Percentiles rank a stretch among this genome's conserved stretches.
These are phyloP conservation scores for Aethes cnicana DNA, from an alignment of 2,888 invertebrate genomes.

Conservation along the genomic window DNA sequence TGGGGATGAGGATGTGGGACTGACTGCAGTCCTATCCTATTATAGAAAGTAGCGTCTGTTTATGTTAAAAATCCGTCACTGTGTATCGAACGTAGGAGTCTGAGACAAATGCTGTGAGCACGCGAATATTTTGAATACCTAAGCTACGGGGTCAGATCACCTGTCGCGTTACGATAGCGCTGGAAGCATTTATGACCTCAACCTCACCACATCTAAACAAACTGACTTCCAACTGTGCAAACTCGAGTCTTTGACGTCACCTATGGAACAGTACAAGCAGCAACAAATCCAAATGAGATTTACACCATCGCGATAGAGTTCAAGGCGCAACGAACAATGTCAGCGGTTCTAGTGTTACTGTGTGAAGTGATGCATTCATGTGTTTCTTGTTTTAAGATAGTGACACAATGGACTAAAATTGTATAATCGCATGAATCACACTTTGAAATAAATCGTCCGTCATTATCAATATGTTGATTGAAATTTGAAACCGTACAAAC, in stretches of 20 bases:
- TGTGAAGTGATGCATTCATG: slow-evolving; percentile 9
- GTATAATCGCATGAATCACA: slow-evolving; percentile 22
- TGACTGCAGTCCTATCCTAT: too few relatives aligned
- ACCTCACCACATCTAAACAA: slow-evolving; percentile 51
- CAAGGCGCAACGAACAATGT: not conserved
- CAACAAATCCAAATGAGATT: not conserved
- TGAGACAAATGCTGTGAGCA: too few relatives aligned
- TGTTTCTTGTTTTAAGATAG: slow-evolving; percentile 14
- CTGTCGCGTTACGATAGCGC: too few relatives aligned
- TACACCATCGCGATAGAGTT: not conserved
- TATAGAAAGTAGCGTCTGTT: too few relatives aligned
- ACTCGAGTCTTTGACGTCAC: slow-evolving; percentile 43
- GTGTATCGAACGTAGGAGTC: too few relatives aligned
- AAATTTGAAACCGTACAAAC: not conserved
- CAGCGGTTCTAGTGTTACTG: not conserved
- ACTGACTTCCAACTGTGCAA: too few relatives aligned
- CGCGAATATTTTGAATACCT: too few relatives aligned
- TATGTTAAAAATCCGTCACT: too few relatives aligned
- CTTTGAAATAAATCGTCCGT: slow-evolving; percentile 4
- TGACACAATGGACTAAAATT: slow-evolving; percentile 24
- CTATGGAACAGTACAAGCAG: slow-evolving; percentile 20
- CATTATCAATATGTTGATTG: not conserved
- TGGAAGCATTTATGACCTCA: slow-evolving; percentile 34
- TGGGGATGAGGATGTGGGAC: too few relatives aligned
- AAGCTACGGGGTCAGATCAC: too few relatives aligned